Percentiles rank a stretch among this genome's conserved stretches.
These are phyloP conservation scores for Epinephelus coioides DNA, from an alignment of 2,797 vertebrate species.

Conservation along the genomic window DNA sequence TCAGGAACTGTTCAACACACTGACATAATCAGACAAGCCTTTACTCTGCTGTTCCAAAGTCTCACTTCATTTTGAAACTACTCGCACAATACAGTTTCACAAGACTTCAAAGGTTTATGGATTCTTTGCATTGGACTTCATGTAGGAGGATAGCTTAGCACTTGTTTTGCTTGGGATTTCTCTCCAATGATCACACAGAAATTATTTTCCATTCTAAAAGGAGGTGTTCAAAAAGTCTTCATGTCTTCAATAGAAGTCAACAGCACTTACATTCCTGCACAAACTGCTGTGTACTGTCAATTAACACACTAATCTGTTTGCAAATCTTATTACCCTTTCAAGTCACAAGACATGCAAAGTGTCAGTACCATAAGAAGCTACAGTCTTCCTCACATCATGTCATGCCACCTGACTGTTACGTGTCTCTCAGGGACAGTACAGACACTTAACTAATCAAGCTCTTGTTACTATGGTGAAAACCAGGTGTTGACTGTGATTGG, in stretches of 20 bases:
- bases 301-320: constrained; percentile 36
- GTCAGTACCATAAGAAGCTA: neutral
- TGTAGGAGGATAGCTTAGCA: neutral
- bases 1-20: constrained; percentile 1
- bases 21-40: constrained; percentile 20
- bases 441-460: neutral
- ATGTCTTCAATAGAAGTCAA: neutral
- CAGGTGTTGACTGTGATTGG: constrained; percentile 10
- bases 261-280: neutral
- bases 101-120: constrained; percentile 3
- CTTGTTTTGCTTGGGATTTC: neutral
- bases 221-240: neutral
- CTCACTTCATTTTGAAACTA: constrained; percentile 7
- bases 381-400: neutral
- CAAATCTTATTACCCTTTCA: constrained; percentile 35
- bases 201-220: neutral
- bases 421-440: neutral
- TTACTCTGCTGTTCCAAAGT: constrained; percentile 9
- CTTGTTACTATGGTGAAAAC: neutral
- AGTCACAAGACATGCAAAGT: neutral
- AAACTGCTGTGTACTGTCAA: constrained; percentile 4
- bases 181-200: neutral
- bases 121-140: neutral
- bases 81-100: neutral
- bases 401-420: neutral